These are phyloP conservation scores for Plagiodera versicolora DNA, from an alignment of 2,888 invertebrate species.

Conservation along the genomic window DNA sequence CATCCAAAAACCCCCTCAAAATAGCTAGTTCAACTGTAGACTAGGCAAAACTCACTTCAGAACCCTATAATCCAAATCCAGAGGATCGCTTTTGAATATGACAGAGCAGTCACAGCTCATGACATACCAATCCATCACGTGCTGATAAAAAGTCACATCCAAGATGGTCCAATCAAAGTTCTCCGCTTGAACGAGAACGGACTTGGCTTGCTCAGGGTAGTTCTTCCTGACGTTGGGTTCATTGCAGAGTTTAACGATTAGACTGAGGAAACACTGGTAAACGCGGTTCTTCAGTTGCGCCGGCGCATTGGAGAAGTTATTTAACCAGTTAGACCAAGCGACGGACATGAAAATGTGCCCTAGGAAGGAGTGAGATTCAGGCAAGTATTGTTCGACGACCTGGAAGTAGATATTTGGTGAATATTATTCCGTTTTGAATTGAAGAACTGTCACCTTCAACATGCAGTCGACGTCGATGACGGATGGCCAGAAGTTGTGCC, in stretches of 20 bases:
- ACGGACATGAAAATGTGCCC: constrained; percentile 70
- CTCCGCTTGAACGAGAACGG: constrained; percentile 62
- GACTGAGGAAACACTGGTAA: constrained; percentile 66
- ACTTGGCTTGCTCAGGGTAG: constrained; percentile 56
- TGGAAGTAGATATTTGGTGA: too few relatives aligned
- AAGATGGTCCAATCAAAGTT: constrained; percentile 68
- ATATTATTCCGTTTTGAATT: too few relatives aligned
- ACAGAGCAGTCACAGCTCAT: constrained; percentile 72
- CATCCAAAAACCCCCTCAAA: too few relatives aligned
- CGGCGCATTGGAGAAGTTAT: constrained; percentile 54
- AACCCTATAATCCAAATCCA: constrained; percentile 62
- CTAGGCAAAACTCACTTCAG: constrained; percentile 58
- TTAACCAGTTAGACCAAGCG: constrained; percentile 67
- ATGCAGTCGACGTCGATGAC: constrained; percentile 68
- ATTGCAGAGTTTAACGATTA: constrained; percentile 72
- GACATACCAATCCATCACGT: constrained; percentile 73
- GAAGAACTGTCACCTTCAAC: constrained; percentile 65
- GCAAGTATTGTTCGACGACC: constrained; percentile 67
- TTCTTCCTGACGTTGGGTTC: constrained; percentile 67
- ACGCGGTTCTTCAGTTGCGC: constrained; percentile 53
- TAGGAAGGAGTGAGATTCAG: constrained; percentile 71
- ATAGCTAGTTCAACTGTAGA: too few relatives aligned
- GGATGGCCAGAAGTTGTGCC: constrained; percentile 71
- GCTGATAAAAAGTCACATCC: constrained; percentile 64
- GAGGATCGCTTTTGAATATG: constrained; percentile 60